These are phyloP conservation scores for Agrochola circellaris DNA, from an alignment of 2,888 invertebrate genomes.

Conservation along the genomic window DNA sequence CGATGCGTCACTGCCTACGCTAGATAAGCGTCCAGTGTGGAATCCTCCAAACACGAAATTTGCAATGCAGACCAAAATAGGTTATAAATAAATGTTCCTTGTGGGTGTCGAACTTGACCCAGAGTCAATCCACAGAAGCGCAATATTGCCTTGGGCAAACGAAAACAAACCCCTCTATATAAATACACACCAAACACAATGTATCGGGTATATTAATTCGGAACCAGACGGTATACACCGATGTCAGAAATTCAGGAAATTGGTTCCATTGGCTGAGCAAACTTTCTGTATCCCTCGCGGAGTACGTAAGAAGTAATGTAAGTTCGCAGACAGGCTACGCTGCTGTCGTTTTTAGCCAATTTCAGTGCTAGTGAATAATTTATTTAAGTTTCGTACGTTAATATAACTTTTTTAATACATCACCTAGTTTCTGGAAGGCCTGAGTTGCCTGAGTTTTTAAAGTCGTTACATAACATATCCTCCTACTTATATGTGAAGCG, in stretches of 20 bases:
- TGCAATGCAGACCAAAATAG: not conserved
- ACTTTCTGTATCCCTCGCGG: conserved; percentile 75
- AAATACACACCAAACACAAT: conserved; percentile 62
- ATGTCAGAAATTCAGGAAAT: conserved; percentile 82
- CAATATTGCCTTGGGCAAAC: conserved; percentile 2
- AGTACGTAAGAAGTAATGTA: conserved; percentile 76
- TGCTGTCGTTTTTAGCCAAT: conserved; percentile 68
- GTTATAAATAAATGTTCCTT: not conserved
- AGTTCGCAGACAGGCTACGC: conserved; percentile 76
- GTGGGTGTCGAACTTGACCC: conserved; percentile 43
- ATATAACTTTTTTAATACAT: conserved; percentile 63
- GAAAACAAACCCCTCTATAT: conserved; percentile 35
- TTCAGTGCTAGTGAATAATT: conserved; percentile 67
- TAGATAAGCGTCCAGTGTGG: not conserved
- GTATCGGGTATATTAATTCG: conserved; percentile 75
- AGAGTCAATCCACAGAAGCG: conserved; percentile 1
- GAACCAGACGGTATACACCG: conserved; percentile 75
- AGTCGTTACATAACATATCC: conserved; percentile 5
- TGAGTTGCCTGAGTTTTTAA: conserved; percentile 36
- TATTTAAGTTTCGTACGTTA: conserved; percentile 62
- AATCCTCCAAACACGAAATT: not conserved
- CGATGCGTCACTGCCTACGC: not conserved
- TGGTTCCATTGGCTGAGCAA: conserved; percentile 80
- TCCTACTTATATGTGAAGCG: not conserved
- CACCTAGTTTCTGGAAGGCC: conserved; percentile 29